Conservation (phyloP, 2,888 invertebrate genomes). For the Serripes groenlandicus region DNA sequence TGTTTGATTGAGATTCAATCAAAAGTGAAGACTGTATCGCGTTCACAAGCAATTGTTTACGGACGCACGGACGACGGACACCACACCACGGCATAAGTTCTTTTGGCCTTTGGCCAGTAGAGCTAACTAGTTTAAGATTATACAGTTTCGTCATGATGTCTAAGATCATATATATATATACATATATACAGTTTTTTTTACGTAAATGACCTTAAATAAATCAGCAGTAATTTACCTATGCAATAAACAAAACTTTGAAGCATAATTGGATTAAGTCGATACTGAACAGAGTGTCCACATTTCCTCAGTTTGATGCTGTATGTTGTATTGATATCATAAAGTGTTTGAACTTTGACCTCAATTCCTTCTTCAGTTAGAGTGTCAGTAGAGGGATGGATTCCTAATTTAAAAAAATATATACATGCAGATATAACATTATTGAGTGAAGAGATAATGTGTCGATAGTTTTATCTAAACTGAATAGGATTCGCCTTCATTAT, state of each 20-base stretch:
- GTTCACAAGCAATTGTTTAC: too few relatives aligned
- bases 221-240: conserved; percentile 8
- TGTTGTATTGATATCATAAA: neutral
- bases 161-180: too few relatives aligned
- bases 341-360: neutral
- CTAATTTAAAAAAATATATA: neutral
- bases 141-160: too few relatives aligned
- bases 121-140: too few relatives aligned
- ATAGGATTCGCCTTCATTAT: neutral
- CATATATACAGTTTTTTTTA: too few relatives aligned
- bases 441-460: neutral
- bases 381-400: neutral
- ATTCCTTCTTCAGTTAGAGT: neutral
- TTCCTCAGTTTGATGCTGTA: neutral
- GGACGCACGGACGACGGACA: too few relatives aligned
- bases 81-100: too few relatives aligned
- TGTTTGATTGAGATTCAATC: too few relatives aligned
- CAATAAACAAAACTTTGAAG: neutral
- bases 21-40: too few relatives aligned
- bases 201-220: too few relatives aligned
- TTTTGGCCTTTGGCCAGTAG: too few relatives aligned
- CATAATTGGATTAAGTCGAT: neutral
- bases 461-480: neutral
- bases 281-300: neutral
- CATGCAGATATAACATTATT: neutral